Evolutionary conservation across 2,888 invertebrate species (phyloP).

Genomic region (Myopa tessellatipennis): DNA sequence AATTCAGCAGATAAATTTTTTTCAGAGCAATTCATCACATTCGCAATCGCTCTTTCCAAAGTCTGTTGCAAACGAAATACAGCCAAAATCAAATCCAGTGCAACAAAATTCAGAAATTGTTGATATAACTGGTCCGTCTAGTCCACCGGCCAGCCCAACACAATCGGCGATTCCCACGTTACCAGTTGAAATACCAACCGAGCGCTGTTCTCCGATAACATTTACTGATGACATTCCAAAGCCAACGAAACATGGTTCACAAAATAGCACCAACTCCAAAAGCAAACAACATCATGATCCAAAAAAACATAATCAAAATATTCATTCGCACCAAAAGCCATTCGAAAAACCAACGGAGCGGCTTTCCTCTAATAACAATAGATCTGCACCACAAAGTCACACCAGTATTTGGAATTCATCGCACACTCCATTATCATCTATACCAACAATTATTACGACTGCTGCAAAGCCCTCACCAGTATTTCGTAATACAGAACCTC

Average conservation of each 20-base stretch:
- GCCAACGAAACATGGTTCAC: not conserved
- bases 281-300: not conserved
- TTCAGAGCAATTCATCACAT: slow-evolving; percentile 31
- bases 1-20: slow-evolving; percentile 37
- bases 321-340: not conserved
- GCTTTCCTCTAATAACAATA: not conserved
- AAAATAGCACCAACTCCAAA: not conserved
- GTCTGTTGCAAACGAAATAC: not conserved
- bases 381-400: not conserved
- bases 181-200: slow-evolving; percentile 55
- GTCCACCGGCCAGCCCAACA: slow-evolving; percentile 48
- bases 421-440: not conserved
- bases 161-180: slow-evolving; percentile 38
- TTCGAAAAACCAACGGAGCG: not conserved
- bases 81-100: not conserved
- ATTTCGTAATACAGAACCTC: slow-evolving; percentile 14
- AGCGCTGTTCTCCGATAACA: slow-evolving; percentile 51
- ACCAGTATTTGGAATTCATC: not conserved
- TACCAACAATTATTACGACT: not conserved
- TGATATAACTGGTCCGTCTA: slow-evolving; percentile 52
- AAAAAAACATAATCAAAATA: not conserved
- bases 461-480: not conserved
- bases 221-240: slow-evolving; percentile 22
- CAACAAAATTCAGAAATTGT: slow-evolving; percentile 37
- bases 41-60: not conserved